Base-by-base conservation (phyloP, 2,888 invertebrate genomes). In the Euplagia quadripunctaria region DNA sequence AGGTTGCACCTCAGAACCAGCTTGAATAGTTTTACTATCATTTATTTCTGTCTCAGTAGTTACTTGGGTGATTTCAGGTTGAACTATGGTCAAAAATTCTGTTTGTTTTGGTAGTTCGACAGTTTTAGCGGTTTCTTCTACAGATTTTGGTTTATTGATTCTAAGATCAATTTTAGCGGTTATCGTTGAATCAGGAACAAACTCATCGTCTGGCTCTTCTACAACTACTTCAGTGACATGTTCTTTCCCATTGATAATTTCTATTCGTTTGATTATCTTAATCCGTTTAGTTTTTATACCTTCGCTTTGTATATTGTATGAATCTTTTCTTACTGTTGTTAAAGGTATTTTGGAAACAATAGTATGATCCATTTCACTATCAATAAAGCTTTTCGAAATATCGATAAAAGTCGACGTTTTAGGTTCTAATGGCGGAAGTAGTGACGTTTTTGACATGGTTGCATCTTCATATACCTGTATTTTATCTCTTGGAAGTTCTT, bases 241-340 rank as follows among this genome's bases (percentile, higher is more conserved):
- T 90, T 98, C 98, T 89, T 97, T 97, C 0, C 98, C 98, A 88
- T 98, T 97, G 72, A 98, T 96, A 3, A 98, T 97, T 12, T 97
- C 97, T 9, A 97, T 96, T 80, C 97, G 97, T 78, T 97, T 96
- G 67, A 90, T 86, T 7, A 98, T 97, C 87, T 96, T 97, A 6
- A 94, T 81, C 6, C 89, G 90, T 87, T 91, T 94, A 3, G 92
- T 91, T 84, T 88, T 92, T 0, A 90, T 76, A 3, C 92, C 93
- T 82, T 91, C 89, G 63, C 90, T 91, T 84, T 90, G 90, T 12
- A 89, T 51, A 16, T 61, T 61, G 11, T 61, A 61, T 46, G 16
- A 31, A 46, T 79, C 64, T 52, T 52, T 68, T 5, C 52, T 71
- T 14, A 74, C 66, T 11, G 70, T 63, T n/a, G 20, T 67, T 12